Conservation (phyloP, 2,888 invertebrate genomes). For the Agrotis exclamationis region DNA sequence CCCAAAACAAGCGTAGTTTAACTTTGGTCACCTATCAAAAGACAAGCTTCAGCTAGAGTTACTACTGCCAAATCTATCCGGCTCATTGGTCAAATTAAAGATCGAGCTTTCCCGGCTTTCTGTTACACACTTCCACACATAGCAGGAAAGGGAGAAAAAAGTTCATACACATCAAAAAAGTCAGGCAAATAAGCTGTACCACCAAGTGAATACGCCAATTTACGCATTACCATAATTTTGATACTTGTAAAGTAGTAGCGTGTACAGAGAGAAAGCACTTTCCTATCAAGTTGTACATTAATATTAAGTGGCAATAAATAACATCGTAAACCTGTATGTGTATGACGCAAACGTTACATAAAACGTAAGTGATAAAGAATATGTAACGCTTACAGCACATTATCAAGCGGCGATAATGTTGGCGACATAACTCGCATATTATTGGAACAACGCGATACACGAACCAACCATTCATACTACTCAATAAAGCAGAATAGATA, state of each 20-base stretch:
- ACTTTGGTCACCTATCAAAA: no score
- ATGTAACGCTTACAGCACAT: constrained; percentile 26
- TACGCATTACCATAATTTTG: background rate
- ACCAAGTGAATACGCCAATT: background rate
- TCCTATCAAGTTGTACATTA: constrained; percentile 30
- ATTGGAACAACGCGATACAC: constrained; percentile 14
- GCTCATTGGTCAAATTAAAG: no score
- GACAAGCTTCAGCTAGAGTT: no score
- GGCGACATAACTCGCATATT: constrained; percentile 29
- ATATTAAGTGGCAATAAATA: constrained; percentile 50
- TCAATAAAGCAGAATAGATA: background rate
- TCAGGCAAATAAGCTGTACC: background rate
- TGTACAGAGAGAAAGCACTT: constrained; percentile 25
- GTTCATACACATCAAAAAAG: background rate
- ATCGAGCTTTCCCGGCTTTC: no score
- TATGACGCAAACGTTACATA: constrained; percentile 47
- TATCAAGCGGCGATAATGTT: constrained; percentile 47
- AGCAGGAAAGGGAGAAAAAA: no score
- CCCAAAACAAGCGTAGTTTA: no score
- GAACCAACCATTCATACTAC: constrained; percentile 1
- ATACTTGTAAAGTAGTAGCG: background rate
- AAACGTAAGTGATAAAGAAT: constrained; percentile 47
- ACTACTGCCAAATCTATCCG: no score
- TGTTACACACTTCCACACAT: no score
- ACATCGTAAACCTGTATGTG: constrained; percentile 33